Evolutionary conservation across 2,888 invertebrate species (phyloP).

Genomic region (Cordilura impudica): DNA sequence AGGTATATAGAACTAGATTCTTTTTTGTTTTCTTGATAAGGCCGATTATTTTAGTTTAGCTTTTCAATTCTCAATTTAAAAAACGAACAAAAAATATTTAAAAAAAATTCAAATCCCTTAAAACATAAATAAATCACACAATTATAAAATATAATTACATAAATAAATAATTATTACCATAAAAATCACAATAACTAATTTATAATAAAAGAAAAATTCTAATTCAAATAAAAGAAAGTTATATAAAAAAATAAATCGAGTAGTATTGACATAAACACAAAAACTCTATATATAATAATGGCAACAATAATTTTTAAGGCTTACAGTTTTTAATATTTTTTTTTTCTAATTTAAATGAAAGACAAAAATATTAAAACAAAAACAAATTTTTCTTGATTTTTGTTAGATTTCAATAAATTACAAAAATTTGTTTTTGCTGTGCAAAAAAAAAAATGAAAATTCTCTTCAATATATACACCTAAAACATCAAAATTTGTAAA

Average conservation of each 20-base stretch:
- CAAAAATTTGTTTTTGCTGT: slow-evolving; percentile 20
- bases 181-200: slow-evolving; percentile 7
- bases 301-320: neutral
- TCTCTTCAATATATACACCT: neutral
- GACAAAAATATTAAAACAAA: neutral
- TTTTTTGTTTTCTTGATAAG: too few species aligned
- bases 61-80: neutral
- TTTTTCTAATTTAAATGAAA: neutral
- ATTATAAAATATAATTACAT: neutral
- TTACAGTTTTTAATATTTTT: neutral
- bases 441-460: neutral
- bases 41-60: too few species aligned
- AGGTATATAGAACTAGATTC: too few species aligned
- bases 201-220: slow-evolving; percentile 2
- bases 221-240: neutral
- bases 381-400: slow-evolving; percentile 21
- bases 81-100: neutral
- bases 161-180: neutral
- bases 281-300: neutral
- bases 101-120: slow-evolving; percentile 6
- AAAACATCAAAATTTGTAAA: neutral
- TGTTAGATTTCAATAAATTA: slow-evolving; percentile 6
- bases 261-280: slow-evolving; percentile 28
- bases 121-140: neutral
- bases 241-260: neutral